Conservation (phyloP, 2,888 invertebrate species). For the Ecliptopera silaceata region DNA sequence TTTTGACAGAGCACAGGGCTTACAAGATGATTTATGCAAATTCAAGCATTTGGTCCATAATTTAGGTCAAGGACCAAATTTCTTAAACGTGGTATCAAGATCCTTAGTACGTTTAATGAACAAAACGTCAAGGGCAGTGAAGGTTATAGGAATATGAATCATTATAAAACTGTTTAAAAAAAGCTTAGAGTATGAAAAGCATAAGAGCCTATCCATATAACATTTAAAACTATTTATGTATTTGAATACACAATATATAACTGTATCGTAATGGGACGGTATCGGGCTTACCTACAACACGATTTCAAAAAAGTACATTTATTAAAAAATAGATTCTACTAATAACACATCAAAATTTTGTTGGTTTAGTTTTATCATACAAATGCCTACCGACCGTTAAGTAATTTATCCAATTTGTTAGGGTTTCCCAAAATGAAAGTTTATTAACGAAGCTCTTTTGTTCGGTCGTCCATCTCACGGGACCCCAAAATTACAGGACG, state of each 20-base stretch:
- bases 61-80: conserved; percentile 6
- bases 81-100: not conserved
- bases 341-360: conserved; percentile 1
- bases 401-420: conserved; percentile 25
- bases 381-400: not conserved
- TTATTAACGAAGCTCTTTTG: conserved; percentile 27
- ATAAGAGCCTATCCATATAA: too few relatives aligned
- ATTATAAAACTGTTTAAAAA: too few relatives aligned
- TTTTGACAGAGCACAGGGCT: not conserved
- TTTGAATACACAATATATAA: too few relatives aligned
- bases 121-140: not conserved
- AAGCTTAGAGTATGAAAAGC: too few relatives aligned
- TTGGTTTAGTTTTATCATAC: not conserved
- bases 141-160: too few relatives aligned
- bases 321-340: too few relatives aligned
- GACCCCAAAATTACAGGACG: conserved; percentile 14
- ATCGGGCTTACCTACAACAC: too few relatives aligned
- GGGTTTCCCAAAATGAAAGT: conserved; percentile 25
- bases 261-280: too few relatives aligned
- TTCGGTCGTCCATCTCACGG: conserved; percentile 13
- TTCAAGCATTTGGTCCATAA: not conserved
- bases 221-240: too few relatives aligned
- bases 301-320: too few relatives aligned
- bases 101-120: conserved; percentile 4
- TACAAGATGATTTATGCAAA: not conserved